Evolutionary conservation across 2,797 vertebrate species (phyloP).

Genomic region (Chelmon rostratus): DNA sequence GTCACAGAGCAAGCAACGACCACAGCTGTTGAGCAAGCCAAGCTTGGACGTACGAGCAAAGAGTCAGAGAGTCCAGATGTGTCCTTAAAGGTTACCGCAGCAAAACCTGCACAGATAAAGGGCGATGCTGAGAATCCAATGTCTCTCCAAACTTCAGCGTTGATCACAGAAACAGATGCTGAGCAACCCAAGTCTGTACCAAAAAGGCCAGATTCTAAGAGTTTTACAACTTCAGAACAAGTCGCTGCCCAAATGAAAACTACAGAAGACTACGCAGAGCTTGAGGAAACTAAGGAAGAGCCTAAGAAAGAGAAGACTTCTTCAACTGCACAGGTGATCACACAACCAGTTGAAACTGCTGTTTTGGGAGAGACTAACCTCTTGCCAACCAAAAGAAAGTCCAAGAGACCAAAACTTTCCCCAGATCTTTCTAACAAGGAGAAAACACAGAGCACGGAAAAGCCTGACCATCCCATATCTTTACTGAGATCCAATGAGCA

Average conservation of each 20-base stretch:
- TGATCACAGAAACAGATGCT: background rate
- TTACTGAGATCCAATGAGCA: background rate
- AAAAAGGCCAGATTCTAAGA: slow-evolving; percentile 10
- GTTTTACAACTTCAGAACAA: background rate
- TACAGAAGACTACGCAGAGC: background rate
- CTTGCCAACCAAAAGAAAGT: slow-evolving; percentile 21
- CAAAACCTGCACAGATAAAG: slow-evolving; percentile 9
- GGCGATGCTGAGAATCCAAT: background rate
- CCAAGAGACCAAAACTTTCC: slow-evolving; percentile 14
- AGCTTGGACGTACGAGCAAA: background rate
- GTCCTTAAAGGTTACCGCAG: background rate
- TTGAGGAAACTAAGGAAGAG: background rate
- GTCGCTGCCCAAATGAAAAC: background rate
- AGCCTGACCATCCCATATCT: background rate
- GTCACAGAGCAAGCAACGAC: background rate
- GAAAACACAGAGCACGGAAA: background rate
- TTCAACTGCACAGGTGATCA: background rate
- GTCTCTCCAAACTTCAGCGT: background rate
- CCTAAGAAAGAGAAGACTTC: background rate
- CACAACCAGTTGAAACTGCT: background rate
- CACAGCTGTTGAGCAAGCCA: background rate
- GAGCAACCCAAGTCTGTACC: background rate
- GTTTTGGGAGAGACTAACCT: background rate
- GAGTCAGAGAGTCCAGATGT: slow-evolving; percentile 9
- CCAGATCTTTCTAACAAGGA: slow-evolving; percentile 16